Evolutionary conservation across 2,888 invertebrate genomes (phyloP), one percentile per base, ranked within the genome.

Genomic region (Lithodes maja): DNA sequence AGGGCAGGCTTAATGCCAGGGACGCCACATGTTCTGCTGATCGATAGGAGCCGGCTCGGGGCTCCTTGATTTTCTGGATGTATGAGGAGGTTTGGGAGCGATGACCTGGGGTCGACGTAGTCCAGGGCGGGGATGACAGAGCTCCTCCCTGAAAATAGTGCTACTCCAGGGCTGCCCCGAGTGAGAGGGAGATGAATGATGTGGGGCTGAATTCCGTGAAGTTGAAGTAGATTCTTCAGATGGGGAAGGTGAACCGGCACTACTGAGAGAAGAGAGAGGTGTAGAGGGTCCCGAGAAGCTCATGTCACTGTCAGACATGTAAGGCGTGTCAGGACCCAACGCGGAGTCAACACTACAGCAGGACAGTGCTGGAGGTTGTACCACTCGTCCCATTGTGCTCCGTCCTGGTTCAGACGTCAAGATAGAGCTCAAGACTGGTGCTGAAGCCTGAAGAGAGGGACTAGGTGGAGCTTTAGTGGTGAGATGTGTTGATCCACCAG

Each of bases 401-500:
- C 78, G 69, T 53, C 80, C 80, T 17, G 80, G 69, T 50, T 85
- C 88, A n/a, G 88, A 89, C 1, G 88, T 89, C 33, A 89, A 74
- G n/a, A 89, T 84, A 9, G 88, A 84, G 1, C 80, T 89, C 15
- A 89, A 75, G 15, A 89, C 88, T 2, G 88, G 88, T 17, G 88
- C 84, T 2, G 84, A 81, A 17, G 88, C 88, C 75, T 89, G 88
- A 49, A 89, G 75, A 53, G 84, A 68, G n/a, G 80, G 74, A 50
- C 88, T 89, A 5, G 88, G 88, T 3, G 49, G 61, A 33, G 61
- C 50, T 85, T 85, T 54, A 55, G 69, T 71, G 71, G 50, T 50
- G 17, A 50, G 69, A 52, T 17, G 68, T 54, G 69, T 78, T n/a
- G 85, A 33, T 1, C 49, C 68, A 15, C 69, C 74, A 95, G 3